These are phyloP conservation scores for Lasiommata megera DNA, from an alignment of 2,888 invertebrate species.

Conservation along the genomic window DNA sequence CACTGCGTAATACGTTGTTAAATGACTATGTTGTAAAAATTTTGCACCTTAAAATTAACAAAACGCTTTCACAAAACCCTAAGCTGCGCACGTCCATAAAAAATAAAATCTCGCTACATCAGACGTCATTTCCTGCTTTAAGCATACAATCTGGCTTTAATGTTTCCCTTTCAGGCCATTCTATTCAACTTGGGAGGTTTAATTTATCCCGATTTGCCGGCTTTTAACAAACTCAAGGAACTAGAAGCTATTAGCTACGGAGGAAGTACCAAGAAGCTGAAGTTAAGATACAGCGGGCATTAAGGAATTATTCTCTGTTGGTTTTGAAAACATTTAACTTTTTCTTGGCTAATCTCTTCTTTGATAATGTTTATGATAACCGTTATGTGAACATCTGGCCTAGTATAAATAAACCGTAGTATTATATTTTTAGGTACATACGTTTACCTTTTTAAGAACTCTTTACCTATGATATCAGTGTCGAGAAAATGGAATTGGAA, in stretches of 20 bases:
- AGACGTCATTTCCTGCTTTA: conserved; percentile 19
- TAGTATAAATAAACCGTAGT: background rate
- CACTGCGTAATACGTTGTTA: too few species aligned
- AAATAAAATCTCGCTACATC: conserved; percentile 12
- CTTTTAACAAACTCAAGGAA: conserved; percentile 30
- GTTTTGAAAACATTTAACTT: conserved; percentile 3
- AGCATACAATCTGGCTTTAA: conserved; percentile 17
- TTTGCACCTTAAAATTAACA: background rate
- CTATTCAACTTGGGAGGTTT: conserved; percentile 25
- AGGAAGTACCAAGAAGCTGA: conserved; percentile 22
- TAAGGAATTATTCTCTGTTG: conserved; percentile 11
- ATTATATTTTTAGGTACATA: too few species aligned
- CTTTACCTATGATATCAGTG: too few species aligned
- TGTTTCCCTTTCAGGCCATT: conserved; percentile 18
- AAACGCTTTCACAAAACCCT: background rate
- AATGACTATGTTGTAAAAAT: too few species aligned
- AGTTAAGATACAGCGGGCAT: conserved; percentile 12
- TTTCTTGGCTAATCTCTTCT: background rate
- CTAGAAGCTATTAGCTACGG: conserved; percentile 28
- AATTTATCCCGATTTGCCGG: conserved; percentile 25
- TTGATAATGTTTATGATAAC: background rate
- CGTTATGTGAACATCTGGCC: background rate
- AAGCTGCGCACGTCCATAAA: conserved; percentile 18
- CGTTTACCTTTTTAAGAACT: too few species aligned
- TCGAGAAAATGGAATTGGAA: too few species aligned